Base-by-base conservation (phyloP, 2,888 invertebrate species). In the Malthinus flaveolus region DNA sequence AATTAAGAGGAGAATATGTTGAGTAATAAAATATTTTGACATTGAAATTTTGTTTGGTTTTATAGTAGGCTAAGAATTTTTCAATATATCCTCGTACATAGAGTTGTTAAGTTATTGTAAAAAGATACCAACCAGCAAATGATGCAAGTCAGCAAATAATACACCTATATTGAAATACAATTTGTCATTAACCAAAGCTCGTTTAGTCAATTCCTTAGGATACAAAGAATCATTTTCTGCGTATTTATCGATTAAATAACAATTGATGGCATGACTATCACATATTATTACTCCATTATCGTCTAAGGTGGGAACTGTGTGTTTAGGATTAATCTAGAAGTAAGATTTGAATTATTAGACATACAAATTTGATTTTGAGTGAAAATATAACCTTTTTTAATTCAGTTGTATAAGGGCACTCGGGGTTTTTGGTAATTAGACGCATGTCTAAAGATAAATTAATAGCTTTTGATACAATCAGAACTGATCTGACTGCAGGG, bases 231-330 rank as follows among this genome's bases (percentile, higher is more conserved):
- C 82, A 61, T 79, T 74, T 49, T 79, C 76, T 1, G 59, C 68
- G 56, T 72, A 74, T 61, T 73, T 70, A 32, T 70, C 71, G 8
- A 73, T 68, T 34, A 74, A 54, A 62, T 74, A 74, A 6, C 65
- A 75, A 7, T 75, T 72, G 34, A 84, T 83, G 0, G 83, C 82
- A 64, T 83, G 82, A 62, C 83, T 84, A 59, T 70, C 78, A 75
- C 63, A 81, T 12, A 73, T 54, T 80, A 79, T 61, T 71, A 81
- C 83, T 56, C 83, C 84, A 32, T 80, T 80, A 56, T 82, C 83
- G 64, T 83, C 81, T 42, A 86, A 74, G 13, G 83, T 82, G 5
- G 86, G 86, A 44, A 85, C 75, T 37, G 82, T 82, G 68, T 83
- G 84, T 65, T 81, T 80, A 1, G 84, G 84, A 71, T 84, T 85